Evolutionary conservation across 2,888 invertebrate species (phyloP), one percentile per base, ranked within the genome.

Genomic region (Drosophila suboccidentalis): DNA sequence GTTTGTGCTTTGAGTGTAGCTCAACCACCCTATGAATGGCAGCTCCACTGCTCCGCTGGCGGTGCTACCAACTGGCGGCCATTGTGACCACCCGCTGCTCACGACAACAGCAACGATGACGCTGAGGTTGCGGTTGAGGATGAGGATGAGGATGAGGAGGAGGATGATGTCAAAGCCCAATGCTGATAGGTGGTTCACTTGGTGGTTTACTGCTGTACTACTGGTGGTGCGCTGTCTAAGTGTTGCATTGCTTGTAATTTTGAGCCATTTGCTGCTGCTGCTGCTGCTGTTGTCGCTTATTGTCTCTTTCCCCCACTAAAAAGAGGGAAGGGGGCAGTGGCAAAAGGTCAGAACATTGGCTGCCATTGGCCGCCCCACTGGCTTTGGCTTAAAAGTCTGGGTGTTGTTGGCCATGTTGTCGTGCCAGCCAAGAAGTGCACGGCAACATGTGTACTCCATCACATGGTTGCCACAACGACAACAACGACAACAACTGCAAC

Each of bases 401-500:
- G 55, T 68, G 54, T 70, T 64, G 61, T 59, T 69, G 65, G 66
- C 61, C 64, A 64, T 70, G 77, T 62, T 75, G 88, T 88, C 83
- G 88, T 88, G 89, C 79, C 65, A 68, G 71, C 49, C 61, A 53
- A 72, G 72, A 78, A 78, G 82, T 80, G 80, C 79, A 82, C 63
- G 78, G 81, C 89, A 81, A 88, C 87, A 87, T 87, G 83, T 87
- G 87, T 87, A 90, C 79, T 78, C 81, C 90, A 88, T 79, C 87
- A 87, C 88, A 89, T 80, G 82, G 86, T 84, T 76, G 75, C 85
- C 85, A 81, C 77, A 71, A 71, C 86, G 50, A 66, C 82, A 71
- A 19, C 61, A 50, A 8, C 50, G 44, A 5, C 62, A 44, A 55
- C 75, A 43, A 9, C 63, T 46, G 26, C 64, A 39, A 19, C 65